Evolutionary conservation across 2,113 vertebrate species (phyloP), one percentile per base, ranked within the genome.

Genomic region (Callaeas wilsoni): DNA sequence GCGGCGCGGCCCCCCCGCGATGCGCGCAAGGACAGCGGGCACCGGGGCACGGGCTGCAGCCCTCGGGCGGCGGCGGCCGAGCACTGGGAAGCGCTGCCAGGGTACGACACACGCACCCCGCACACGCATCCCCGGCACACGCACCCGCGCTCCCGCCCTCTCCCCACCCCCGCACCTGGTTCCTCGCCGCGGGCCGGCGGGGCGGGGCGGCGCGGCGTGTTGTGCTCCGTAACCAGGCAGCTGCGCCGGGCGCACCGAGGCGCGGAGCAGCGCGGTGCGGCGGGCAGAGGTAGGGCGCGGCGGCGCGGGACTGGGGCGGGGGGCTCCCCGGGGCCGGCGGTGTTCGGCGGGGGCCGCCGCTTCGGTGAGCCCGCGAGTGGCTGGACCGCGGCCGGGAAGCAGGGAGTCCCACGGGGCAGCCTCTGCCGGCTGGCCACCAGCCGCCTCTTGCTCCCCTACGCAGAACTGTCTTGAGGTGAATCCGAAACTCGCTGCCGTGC

Each of bases 141-240:
- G 39, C 47, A 53, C n/a, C 39, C 52, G 57, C 15, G 11, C 52
- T 52, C 60, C 62, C 78, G n/a, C 71, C 50, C 67, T 35, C 93
- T 84, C 21, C 55, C 59, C 62, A 53, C 91, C 74, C 70, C 69
- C 74, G 55, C 74, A 87, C 73, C 91, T 81, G 81, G 88, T 46
- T 74, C 20, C n/a, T 39, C 32, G 41, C 32, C 33, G 70, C 56
- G 44, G 89, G 70, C 47, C 73, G 35, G 79, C 52, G 25, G 74
- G 73, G 64, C 84, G 76, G 68, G n/a, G 76, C 60, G 75, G 35
- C 27, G 67, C 39, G 22, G 33, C 4, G 63, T 13, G 46, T 39
- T 57, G 81, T 63, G 55, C 81, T 89, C 77, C 29, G 97, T 96
- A 90, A 88, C 98, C 94, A 82, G 85, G 97, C 93, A 95, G 90